phyloP scores from a whole-genome alignment of 2,888 invertebrate genomes.

The Ophonus ardosiacus region DNA sequence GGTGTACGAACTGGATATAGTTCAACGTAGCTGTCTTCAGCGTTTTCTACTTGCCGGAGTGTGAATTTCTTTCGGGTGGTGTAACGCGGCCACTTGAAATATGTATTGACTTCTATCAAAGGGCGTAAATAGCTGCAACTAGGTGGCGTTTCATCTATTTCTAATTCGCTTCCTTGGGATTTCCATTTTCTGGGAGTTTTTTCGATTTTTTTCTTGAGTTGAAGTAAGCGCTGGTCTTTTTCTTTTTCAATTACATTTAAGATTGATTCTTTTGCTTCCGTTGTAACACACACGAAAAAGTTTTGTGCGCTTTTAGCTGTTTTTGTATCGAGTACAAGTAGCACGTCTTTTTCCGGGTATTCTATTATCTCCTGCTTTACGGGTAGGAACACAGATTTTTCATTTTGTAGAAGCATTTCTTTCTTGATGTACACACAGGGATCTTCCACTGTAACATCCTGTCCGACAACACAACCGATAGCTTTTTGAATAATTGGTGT shows the following conservation, averaged over 20 bases:
- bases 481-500: constrained; percentile 80
- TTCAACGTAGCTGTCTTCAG: constrained; percentile 84
- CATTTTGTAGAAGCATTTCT: constrained; percentile 78
- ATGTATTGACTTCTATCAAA: constrained; percentile 83
- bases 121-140: constrained; percentile 77
- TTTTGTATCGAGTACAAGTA: constrained; percentile 84
- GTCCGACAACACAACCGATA: constrained; percentile 82
- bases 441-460: constrained; percentile 84
- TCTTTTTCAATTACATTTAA: constrained; percentile 78
- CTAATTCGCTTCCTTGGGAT: constrained; percentile 81
- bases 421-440: constrained; percentile 85
- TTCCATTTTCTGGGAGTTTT: constrained; percentile 80
- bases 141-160: constrained; percentile 78
- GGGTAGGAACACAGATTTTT: constrained; percentile 76
- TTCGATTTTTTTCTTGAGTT: constrained; percentile 77
- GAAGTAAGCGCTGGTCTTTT: constrained; percentile 76
- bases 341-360: constrained; percentile 75
- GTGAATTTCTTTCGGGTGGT: constrained; percentile 76
- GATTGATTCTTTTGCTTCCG: constrained; percentile 77
- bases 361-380: constrained; percentile 73
- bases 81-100: constrained; percentile 80
- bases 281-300: constrained; percentile 83
- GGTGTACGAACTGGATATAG: constrained; percentile 80
- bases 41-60: constrained; percentile 78
- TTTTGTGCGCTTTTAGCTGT: constrained; percentile 80